These are phyloP conservation scores for Lindbergichthys nudifrons DNA, from an alignment of 2,797 vertebrate genomes.

Conservation along the genomic window DNA sequence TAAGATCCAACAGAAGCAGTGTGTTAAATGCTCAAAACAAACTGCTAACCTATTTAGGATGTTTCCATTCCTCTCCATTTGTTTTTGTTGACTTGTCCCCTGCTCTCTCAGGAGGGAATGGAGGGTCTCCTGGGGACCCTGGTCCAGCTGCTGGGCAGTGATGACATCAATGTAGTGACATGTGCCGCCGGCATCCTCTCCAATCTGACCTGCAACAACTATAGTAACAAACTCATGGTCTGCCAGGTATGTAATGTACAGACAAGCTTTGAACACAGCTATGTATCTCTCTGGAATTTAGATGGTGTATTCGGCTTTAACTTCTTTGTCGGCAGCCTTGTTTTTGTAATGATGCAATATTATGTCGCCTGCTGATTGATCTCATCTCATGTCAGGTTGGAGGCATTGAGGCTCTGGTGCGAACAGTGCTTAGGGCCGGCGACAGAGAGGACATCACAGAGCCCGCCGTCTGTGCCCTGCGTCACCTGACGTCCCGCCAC, in stretches of 20 bases:
- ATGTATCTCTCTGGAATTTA: background rate
- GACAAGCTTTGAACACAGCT: no score
- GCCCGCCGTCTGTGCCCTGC: slow-evolving; percentile 96
- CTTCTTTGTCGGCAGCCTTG: background rate
- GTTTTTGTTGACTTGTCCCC: slow-evolving; percentile 11
- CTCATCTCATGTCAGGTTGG: slow-evolving; percentile 77
- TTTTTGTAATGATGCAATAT: background rate
- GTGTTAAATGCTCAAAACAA: background rate
- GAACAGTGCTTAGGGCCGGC: slow-evolving; percentile 95
- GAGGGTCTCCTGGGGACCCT: slow-evolving; percentile 97
- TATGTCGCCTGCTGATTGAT: background rate
- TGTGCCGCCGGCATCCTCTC: slow-evolving; percentile 98
- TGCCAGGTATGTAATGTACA: slow-evolving; percentile 87
- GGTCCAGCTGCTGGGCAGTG: slow-evolving; percentile 96
- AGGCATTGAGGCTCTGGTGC: slow-evolving; percentile 97
- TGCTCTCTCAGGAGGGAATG: slow-evolving; percentile 93
- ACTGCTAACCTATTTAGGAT: background rate
- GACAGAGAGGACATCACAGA: slow-evolving; percentile 99
- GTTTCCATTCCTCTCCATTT: slow-evolving; percentile 54
- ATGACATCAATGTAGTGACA: slow-evolving; percentile 98
- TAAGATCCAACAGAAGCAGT: background rate
- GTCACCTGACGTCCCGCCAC: slow-evolving; percentile 97
- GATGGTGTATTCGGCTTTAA: background rate
- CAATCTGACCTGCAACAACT: slow-evolving; percentile 99
- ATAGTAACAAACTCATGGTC: slow-evolving; percentile 99